Conservation (phyloP, 2,888 invertebrate species). For the Augiades crinisus region DNA sequence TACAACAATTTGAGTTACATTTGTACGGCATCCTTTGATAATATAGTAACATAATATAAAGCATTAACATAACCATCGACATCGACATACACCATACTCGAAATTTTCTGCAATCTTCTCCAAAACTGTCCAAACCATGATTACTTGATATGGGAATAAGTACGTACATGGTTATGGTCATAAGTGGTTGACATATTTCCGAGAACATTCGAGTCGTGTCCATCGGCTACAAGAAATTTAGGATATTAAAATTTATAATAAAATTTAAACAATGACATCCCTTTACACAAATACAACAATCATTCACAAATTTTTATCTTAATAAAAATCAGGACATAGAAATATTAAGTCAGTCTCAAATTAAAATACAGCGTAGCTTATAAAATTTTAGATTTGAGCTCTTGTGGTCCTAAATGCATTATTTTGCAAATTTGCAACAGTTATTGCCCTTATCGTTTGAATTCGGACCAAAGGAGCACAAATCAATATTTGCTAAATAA, state of each 20-base stretch:
- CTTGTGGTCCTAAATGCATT: neutral
- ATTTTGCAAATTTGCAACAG: neutral
- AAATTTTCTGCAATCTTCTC: too few species aligned
- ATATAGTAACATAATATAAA: too few species aligned
- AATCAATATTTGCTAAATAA: slow-evolving; percentile 10
- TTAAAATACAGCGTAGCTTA: slow-evolving; percentile 28
- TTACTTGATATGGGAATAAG: too few species aligned
- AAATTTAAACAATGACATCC: slow-evolving; percentile 23
- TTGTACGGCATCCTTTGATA: too few species aligned
- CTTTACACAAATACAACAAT: slow-evolving; percentile 22
- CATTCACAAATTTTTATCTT: slow-evolving; percentile 20
- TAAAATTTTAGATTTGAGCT: neutral
- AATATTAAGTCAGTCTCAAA: slow-evolving; percentile 38
- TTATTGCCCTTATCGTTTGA: neutral
- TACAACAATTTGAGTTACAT: too few species aligned
- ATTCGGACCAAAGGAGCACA: neutral
- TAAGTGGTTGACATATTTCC: neutral
- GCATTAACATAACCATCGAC: too few species aligned
- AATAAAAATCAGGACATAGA: slow-evolving; percentile 24
- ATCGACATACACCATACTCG: too few species aligned
- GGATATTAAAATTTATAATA: slow-evolving; percentile 25
- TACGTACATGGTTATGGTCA: too few species aligned
- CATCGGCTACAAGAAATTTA: slow-evolving; percentile 16
- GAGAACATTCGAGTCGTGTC: neutral
- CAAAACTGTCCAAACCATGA: too few species aligned